Conservation (phyloP, 2,113 vertebrate genomes). For the Daubentonia madagascariensis region DNA sequence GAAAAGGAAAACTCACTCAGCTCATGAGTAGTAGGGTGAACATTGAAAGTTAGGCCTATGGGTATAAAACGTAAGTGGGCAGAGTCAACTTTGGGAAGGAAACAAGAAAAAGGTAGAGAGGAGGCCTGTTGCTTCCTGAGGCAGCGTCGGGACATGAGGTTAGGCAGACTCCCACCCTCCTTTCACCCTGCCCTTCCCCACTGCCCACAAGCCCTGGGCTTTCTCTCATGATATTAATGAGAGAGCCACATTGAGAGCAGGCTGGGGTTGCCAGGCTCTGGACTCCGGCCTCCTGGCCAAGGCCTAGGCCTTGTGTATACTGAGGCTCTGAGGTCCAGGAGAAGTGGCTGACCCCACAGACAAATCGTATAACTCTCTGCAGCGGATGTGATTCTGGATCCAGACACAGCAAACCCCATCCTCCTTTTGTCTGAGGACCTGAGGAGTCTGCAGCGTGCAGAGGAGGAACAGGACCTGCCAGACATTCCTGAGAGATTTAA, state of each 20-base stretch:
- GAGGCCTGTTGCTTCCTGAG: background rate
- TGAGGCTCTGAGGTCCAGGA: background rate
- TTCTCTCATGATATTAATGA: background rate
- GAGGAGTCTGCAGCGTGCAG: accelerated
- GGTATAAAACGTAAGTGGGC: background rate
- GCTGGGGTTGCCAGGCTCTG: background rate
- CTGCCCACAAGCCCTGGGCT: too few relatives aligned
- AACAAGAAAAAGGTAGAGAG: background rate
- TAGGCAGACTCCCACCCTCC: background rate
- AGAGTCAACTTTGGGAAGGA: background rate
- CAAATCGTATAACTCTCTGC: background rate
- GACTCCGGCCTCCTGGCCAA: background rate
- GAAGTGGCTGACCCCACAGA: background rate
- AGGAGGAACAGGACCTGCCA: accelerated
- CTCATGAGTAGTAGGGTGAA: background rate
- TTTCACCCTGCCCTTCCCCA: background rate
- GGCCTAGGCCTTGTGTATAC: background rate
- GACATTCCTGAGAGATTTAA: background rate
- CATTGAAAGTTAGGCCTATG: background rate
- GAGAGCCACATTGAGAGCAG: background rate
- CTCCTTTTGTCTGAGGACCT: background rate
- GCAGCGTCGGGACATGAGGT: background rate
- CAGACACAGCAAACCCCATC: background rate
- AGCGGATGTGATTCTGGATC: background rate
- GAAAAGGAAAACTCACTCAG: background rate